Conservation (phyloP, 2,888 invertebrate species). For the Entomobrya multifasciata region DNA sequence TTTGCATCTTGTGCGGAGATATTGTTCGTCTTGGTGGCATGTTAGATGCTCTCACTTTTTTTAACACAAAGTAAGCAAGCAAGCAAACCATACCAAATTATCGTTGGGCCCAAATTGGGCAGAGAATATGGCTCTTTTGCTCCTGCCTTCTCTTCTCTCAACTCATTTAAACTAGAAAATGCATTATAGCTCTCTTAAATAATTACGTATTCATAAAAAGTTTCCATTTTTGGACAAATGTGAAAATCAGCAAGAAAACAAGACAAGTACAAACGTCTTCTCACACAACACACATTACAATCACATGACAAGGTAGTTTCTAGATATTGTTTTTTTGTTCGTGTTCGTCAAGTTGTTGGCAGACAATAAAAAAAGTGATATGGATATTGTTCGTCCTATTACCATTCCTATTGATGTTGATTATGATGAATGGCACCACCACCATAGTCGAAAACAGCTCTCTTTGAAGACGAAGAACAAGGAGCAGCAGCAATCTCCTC, state of each 20-base stretch:
- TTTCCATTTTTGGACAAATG: conserved; percentile 64
- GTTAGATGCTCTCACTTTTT: conserved; percentile 47
- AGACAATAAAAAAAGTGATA: conserved; percentile 51
- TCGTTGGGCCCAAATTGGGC: conserved; percentile 20
- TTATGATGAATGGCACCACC: conserved; percentile 44
- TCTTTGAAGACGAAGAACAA: background rate
- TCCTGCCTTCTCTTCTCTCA: conserved; percentile 5
- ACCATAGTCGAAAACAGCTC: conserved; percentile 7
- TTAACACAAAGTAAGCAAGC: background rate
- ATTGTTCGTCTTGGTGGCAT: conserved; percentile 16
- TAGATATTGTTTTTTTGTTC: background rate
- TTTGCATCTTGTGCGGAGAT: background rate
- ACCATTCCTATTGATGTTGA: conserved; percentile 33
- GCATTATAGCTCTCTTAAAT: conserved; percentile 10
- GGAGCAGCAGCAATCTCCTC: background rate
- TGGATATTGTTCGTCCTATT: conserved; percentile 40
- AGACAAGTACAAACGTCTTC: conserved; percentile 45
- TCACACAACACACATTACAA: too few relatives aligned
- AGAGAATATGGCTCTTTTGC: background rate
- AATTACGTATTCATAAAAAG: conserved; percentile 38
- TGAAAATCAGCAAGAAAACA: conserved; percentile 54
- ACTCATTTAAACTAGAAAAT: conserved; percentile 24
- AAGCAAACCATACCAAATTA: conserved; percentile 32
- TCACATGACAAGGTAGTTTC: too few relatives aligned
- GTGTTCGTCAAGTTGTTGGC: conserved; percentile 38